Evolutionary conservation across 2,888 invertebrate species (phyloP).

Genomic region (Acleris sparsana): DNA sequence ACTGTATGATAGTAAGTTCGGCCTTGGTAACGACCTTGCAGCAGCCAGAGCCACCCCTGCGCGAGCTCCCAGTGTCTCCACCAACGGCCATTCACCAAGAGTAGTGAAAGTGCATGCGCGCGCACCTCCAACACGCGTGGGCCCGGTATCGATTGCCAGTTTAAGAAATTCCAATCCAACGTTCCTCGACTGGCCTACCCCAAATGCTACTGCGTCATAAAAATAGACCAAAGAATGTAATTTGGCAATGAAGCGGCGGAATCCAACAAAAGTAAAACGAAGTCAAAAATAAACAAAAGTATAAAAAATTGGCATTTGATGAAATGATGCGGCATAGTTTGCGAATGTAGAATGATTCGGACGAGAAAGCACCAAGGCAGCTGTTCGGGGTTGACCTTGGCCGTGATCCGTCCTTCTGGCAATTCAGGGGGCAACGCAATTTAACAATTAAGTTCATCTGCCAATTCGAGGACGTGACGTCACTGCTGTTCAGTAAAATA

Average conservation of each 20-base stretch:
- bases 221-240: conserved; percentile 40
- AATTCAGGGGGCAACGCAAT: conserved; percentile 58
- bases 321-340: conserved; percentile 4
- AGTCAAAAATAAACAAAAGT: not conserved
- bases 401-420: conserved; percentile 66
- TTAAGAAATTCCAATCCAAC: conserved; percentile 55
- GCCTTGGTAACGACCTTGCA: conserved; percentile 75
- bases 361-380: conserved; percentile 46
- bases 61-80: conserved; percentile 61
- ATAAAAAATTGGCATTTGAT: conserved; percentile 4
- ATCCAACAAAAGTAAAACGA: conserved; percentile 24
- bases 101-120: conserved; percentile 69
- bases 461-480: conserved; percentile 68
- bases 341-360: conserved; percentile 12
- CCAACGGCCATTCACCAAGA: conserved; percentile 75
- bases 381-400: conserved; percentile 70
- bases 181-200: conserved; percentile 50
- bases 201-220: conserved; percentile 48
- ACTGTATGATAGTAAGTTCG: conserved; percentile 66
- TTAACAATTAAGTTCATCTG: conserved; percentile 74
- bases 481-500: conserved; percentile 34
- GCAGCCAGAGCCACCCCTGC: conserved; percentile 64
- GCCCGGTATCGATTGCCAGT: conserved; percentile 69
- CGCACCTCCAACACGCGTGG: conserved; percentile 65
- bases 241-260: conserved; percentile 30